Base-by-base conservation (phyloP, 2,113 vertebrate species). In the Tyto alba region DNA sequence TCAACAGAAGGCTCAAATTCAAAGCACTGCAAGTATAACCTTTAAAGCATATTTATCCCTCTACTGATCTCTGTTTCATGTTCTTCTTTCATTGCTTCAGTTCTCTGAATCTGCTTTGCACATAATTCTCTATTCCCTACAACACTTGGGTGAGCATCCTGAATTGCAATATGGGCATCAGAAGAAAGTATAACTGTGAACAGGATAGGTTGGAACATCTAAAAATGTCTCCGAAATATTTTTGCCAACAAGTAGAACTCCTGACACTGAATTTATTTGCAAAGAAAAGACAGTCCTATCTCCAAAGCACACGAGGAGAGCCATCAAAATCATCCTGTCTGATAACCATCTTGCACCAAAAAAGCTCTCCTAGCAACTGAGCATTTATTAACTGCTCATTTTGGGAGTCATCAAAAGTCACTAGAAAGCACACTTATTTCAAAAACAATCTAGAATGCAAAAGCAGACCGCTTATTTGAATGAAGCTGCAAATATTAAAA, bases 61-160 rank as follows among this genome's bases (percentile, higher is more conserved):
- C 53, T 56, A 13, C n/a, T 40, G 45, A 80, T 53, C n/a, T 57
- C 59, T 69, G 9, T 50, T 83, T 88, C 14, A 8, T 22, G n/a
- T 22, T 80, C 38, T 56, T 84, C 27, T 26, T 55, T 87, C 48
- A 29, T 26, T 52, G 27, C 21, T 73, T 73, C 10, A 4, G 52
- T 90, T 95, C 96, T 95, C 79, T 78, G 73, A 83, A 68, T 76
- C 81, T 68, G 53, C 66, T 67, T 67, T 89, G 67, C 8, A 47
- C 14, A 6, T 52, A n/a, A 59, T 66, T 69, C 85, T 82, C 45
- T 21, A 5, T 57, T 52, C 43, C 94, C 90, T 79, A 29, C 57
- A 94, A 71, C 68, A 55, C 93, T 50, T 41, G 76, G 94, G 88
- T 93, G 84, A 95, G 80, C 93, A 95, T 74, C 94, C 96, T 95